Evolutionary conservation across 2,113 vertebrate species (phyloP).

Genomic region (Lutjanus erythropterus): DNA sequence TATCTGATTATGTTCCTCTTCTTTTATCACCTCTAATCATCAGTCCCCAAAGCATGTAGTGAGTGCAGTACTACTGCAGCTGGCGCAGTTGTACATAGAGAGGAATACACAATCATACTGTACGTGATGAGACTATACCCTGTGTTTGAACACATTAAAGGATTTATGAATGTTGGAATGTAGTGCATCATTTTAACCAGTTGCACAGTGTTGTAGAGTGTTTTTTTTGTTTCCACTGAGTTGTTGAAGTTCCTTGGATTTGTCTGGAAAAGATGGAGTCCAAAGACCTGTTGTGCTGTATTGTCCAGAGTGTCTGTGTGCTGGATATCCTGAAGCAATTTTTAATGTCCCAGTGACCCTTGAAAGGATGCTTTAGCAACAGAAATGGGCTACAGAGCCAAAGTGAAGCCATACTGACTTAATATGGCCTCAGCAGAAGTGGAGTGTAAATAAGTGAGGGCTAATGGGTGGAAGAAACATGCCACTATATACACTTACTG

Average conservation of each 20-base stretch:
- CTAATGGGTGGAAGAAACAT: constrained; percentile 71
- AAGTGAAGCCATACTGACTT: constrained; percentile 49
- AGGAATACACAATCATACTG: constrained; percentile 45
- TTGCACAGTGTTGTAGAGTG: constrained; percentile 67
- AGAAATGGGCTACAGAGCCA: constrained; percentile 36
- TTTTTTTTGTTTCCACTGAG: constrained; percentile 63
- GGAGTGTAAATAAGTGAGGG: constrained; percentile 55
- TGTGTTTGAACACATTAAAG: constrained; percentile 59
- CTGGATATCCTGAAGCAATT: constrained; percentile 62
- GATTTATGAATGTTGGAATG: constrained; percentile 57
- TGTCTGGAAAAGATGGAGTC: constrained; percentile 44
- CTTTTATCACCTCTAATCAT: constrained; percentile 1
- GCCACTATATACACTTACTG: constrained; percentile 81
- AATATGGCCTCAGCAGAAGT: constrained; percentile 57
- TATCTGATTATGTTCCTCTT: constrained; percentile 23
- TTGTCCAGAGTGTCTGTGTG: constrained; percentile 60
- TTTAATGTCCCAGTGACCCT: constrained; percentile 35
- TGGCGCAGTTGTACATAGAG: constrained; percentile 12
- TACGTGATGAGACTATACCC: constrained; percentile 58
- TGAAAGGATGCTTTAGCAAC: constrained; percentile 19
- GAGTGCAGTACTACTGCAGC: constrained; percentile 19
- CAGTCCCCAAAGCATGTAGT: not conserved
- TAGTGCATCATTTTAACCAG: constrained; percentile 59
- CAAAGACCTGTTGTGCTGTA: constrained; percentile 51
- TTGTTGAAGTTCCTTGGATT: constrained; percentile 56